Evolutionary conservation across 92 coral and sea anemone genomes (phyloP).

Genomic region (Epizoanthus ramosus): DNA sequence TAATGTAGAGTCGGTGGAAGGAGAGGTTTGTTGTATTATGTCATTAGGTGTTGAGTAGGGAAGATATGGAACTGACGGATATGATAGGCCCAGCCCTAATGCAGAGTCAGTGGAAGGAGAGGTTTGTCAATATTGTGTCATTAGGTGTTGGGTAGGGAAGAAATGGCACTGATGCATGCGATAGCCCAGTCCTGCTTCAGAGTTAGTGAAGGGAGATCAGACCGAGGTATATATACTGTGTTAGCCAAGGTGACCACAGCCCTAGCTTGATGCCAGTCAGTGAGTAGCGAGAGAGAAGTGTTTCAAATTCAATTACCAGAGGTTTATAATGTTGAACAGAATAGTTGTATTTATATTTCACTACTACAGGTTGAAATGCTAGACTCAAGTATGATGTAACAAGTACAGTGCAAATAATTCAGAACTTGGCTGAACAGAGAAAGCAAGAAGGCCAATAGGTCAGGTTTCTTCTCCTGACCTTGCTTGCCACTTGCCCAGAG

Average conservation of each 20-base stretch:
- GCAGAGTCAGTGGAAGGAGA: slow-evolving; percentile 90
- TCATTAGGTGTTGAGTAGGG: not conserved
- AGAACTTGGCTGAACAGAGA: not conserved
- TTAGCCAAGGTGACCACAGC: not conserved
- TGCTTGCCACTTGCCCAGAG: no score
- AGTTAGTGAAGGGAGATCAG: slow-evolving; percentile 51
- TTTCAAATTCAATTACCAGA: no score
- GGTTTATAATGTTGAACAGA: no score
- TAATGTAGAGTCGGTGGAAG: slow-evolving; percentile 86
- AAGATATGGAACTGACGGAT: slow-evolving; percentile 86
- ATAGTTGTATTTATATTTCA: no score
- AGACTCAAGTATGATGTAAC: slow-evolving; percentile 61
- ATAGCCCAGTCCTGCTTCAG: slow-evolving; percentile 90
- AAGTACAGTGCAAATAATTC: not conserved
- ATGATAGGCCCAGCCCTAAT: slow-evolving; percentile 90
- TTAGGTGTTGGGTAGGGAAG: not conserved
- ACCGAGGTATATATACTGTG: no score
- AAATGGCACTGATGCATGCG: slow-evolving; percentile 94
- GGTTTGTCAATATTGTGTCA: slow-evolving; percentile 44
- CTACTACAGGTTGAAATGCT: slow-evolving; percentile 58
- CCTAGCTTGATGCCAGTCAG: not conserved
- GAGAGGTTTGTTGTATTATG: slow-evolving; percentile 62
- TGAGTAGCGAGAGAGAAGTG: not conserved
- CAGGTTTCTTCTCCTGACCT: not conserved
- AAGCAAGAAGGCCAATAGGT: not conserved